Conservation (phyloP, 2,888 invertebrate genomes). For the Cryptus armator region DNA sequence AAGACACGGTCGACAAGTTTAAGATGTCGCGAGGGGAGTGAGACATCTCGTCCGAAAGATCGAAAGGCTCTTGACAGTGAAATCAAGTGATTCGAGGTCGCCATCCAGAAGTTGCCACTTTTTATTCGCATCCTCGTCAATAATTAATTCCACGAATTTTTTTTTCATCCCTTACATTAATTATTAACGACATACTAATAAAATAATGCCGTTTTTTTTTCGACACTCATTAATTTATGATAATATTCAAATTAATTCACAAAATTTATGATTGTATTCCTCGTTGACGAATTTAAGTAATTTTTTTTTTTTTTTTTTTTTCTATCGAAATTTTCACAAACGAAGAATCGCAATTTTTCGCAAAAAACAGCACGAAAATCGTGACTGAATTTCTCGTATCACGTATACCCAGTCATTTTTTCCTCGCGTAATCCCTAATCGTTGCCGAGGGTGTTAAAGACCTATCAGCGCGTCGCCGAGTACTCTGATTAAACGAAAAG, state of each 20-base stretch:
- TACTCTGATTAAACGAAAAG: constrained; percentile 67
- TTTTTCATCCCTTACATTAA: not conserved
- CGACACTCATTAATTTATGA: no score
- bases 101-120: constrained; percentile 24
- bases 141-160: constrained; percentile 35
- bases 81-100: constrained; percentile 57
- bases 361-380: constrained; percentile 1
- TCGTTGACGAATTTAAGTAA: no score
- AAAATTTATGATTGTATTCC: not conserved
- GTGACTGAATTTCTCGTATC: not conserved
- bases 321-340: no score
- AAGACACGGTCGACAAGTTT: constrained; percentile 64
- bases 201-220: no score
- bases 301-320: no score
- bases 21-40: constrained; percentile 48
- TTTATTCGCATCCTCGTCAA: constrained; percentile 16
- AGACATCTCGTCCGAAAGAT: constrained; percentile 52
- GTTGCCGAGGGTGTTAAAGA: constrained; percentile 64
- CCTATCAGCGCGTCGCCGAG: constrained; percentile 56
- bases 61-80: constrained; percentile 57
- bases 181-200: not conserved
- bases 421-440: constrained; percentile 52
- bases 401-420: constrained; percentile 39
- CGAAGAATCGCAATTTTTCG: not conserved
- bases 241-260: not conserved